Conservation (phyloP, 2,113 vertebrate species). For the Colinus virginianus region DNA sequence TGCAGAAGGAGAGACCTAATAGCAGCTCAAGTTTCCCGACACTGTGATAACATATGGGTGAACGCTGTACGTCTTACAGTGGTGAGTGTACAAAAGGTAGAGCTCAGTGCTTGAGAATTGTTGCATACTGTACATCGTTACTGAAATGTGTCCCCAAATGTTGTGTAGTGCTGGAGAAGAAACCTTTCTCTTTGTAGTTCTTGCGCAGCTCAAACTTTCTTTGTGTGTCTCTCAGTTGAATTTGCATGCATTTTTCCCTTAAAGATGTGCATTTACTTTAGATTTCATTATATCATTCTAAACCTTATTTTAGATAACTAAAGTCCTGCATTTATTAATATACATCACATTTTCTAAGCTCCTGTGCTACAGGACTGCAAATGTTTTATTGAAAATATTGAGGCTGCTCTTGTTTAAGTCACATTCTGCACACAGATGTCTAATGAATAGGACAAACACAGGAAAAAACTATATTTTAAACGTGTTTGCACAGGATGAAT, state of each 20-base stretch:
- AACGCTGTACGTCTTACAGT: background rate
- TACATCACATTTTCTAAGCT: background rate
- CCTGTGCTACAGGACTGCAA: background rate
- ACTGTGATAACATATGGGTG: background rate
- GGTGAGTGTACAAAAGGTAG: background rate
- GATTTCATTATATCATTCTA: background rate
- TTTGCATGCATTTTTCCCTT: background rate
- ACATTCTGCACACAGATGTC: fast-evolving
- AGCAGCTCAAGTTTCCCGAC: background rate
- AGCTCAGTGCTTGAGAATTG: fast-evolving
- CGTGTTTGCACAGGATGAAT: no score
- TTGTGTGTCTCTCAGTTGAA: background rate
- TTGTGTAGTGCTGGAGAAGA: background rate
- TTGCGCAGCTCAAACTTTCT: background rate
- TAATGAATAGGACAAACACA: background rate
- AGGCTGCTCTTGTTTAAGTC: background rate
- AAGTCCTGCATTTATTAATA: background rate
- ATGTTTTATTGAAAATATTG: background rate
- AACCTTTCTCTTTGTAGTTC: background rate
- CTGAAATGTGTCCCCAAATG: background rate
- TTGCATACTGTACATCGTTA: fast-evolving
- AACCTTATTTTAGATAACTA: background rate
- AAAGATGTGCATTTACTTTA: background rate
- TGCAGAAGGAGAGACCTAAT: background rate
- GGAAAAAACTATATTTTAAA: background rate